phyloP scores from a whole-genome alignment of 2,888 invertebrate species.

The Mesopsocus fuscifrons region DNA sequence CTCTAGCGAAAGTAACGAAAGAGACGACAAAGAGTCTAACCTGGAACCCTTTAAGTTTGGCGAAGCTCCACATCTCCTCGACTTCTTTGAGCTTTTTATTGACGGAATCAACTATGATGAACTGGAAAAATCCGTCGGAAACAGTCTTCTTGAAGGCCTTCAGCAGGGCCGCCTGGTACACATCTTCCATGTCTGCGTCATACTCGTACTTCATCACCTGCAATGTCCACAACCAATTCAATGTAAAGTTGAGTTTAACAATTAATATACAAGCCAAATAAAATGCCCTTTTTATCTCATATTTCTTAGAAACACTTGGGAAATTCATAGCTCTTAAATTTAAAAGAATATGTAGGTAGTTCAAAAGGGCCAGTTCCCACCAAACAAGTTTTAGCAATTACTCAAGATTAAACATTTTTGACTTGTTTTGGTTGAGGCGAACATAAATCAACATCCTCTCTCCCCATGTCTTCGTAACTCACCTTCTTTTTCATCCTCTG shows the following conservation, averaged over 20 bases:
- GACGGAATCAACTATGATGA: conserved; percentile 82
- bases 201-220: conserved; percentile 74
- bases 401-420: too few relatives aligned
- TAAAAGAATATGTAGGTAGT: neutral
- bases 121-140: conserved; percentile 76
- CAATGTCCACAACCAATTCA: conserved; percentile 20
- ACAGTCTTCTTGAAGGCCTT: conserved; percentile 83
- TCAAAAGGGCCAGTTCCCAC: too few relatives aligned
- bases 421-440: too few relatives aligned
- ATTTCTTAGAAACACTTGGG: too few relatives aligned
- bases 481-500: conserved; percentile 45
- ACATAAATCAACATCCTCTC: too few relatives aligned
- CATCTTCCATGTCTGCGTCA: conserved; percentile 63
- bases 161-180: conserved; percentile 60
- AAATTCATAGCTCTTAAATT: conserved; percentile 1
- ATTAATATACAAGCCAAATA: too few relatives aligned
- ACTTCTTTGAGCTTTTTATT: conserved; percentile 66
- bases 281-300: too few relatives aligned
- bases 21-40: conserved; percentile 28
- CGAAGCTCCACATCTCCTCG: conserved; percentile 75
- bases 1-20: too few relatives aligned
- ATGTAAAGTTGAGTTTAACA: conserved; percentile 4
- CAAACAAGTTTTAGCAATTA: too few relatives aligned
- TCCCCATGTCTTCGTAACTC: too few relatives aligned
- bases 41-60: conserved; percentile 69